phyloP scores from a whole-genome alignment of 2,888 invertebrate species.

The Dascillus cervinus region DNA sequence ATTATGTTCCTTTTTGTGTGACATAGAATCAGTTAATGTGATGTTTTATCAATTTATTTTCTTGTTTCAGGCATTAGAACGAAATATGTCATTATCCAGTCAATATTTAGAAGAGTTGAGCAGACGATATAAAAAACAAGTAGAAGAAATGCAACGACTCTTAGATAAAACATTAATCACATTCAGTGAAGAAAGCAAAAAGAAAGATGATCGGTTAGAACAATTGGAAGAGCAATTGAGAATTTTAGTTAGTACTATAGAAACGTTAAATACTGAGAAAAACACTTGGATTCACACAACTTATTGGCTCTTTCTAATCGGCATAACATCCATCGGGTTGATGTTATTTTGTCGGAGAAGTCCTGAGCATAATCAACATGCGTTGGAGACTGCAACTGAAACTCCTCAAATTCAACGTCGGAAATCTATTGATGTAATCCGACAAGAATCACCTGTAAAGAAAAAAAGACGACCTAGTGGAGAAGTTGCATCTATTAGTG shows the following conservation, averaged over 20 bases:
- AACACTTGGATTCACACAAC: conserved; percentile 57
- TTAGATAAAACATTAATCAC: conserved; percentile 70
- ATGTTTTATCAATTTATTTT: too few relatives aligned
- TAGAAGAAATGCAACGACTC: conserved; percentile 86
- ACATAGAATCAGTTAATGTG: too few relatives aligned
- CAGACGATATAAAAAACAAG: conserved; percentile 90
- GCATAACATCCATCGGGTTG: conserved; percentile 45
- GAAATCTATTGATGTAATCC: conserved; percentile 60
- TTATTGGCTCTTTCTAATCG: conserved; percentile 47
- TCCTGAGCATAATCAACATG: conserved; percentile 28
- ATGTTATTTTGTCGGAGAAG: conserved; percentile 47
- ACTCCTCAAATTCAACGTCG: conserved; percentile 40
- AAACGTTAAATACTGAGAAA: conserved; percentile 52
- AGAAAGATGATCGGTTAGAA: conserved; percentile 64
- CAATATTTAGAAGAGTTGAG: conserved; percentile 96
- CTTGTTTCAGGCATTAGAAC: conserved; percentile 70
- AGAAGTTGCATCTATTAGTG: conserved; percentile 54
- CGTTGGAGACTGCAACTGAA: conserved; percentile 7
- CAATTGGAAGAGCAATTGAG: conserved; percentile 54
- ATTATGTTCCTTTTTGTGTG: conserved; percentile 2
- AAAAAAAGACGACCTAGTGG: conserved; percentile 67
- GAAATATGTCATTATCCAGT: conserved; percentile 93
- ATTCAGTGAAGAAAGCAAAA: conserved; percentile 66
- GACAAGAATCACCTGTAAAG: conserved; percentile 47
- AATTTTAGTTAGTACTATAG: conserved; percentile 54